Percentiles rank a stretch among this genome's conserved stretches.
Evolutionary conservation across 2,113 vertebrate genomes (phyloP).

Genomic region (Agapornis roseicollis): DNA sequence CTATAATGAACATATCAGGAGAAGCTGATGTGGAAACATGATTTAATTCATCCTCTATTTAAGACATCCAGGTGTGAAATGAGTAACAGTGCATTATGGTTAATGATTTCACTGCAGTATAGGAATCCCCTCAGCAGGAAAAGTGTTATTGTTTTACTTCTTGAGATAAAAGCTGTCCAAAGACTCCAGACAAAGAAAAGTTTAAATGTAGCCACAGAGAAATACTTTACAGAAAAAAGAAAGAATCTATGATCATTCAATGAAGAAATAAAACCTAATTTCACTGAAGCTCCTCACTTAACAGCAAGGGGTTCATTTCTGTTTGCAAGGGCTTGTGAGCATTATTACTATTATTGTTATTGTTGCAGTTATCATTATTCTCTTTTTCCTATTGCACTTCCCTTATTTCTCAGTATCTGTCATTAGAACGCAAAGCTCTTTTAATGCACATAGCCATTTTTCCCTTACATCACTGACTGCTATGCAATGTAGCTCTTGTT

Average conservation of each 20-base stretch:
- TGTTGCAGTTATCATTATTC: neutral
- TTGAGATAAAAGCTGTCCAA: conserved; percentile 16
- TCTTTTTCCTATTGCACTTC: neutral
- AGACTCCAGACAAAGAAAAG: neutral
- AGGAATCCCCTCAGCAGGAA: neutral
- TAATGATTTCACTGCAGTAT: conserved; percentile 27
- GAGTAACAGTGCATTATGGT: neutral
- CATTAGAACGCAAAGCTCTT: neutral
- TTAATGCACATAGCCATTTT: neutral
- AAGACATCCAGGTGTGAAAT: conserved; percentile 20
- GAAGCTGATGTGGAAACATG: neutral
- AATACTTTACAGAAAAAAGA: neutral
- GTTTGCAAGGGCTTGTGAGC: neutral
- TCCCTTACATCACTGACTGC: neutral
- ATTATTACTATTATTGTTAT: neutral
- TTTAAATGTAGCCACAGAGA: conserved; percentile 15
- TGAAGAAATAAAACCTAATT: neutral
- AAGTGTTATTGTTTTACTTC: conserved; percentile 3
- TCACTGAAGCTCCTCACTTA: neutral
- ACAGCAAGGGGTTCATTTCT: neutral
- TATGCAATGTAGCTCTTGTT: neutral
- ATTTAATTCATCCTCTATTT: conserved; percentile 38
- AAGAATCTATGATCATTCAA: neutral
- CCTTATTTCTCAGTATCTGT: neutral
- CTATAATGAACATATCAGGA: conserved; percentile 5